Percentiles rank a stretch among this genome's conserved stretches.
phyloP scores from a whole-genome alignment of 2,113 vertebrate genomes.

The Heteronetta atricapilla region DNA sequence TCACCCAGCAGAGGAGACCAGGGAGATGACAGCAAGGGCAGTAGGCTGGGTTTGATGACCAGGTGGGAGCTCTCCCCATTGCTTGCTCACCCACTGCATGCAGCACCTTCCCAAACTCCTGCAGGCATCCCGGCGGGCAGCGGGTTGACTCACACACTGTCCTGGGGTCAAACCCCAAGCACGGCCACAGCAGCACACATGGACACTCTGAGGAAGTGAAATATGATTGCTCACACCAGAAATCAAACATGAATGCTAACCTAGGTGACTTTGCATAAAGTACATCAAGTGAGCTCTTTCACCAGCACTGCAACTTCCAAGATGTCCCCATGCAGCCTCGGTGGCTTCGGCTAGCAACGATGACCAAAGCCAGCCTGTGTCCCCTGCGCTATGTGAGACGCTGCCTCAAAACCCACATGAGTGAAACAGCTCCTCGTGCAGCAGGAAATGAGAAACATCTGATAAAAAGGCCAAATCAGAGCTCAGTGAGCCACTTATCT shows the following conservation, averaged over 20 bases:
- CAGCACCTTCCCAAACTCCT: background rate
- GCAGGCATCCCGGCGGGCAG: rapidly evolving
- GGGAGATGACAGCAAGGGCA: rapidly evolving
- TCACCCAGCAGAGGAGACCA: background rate
- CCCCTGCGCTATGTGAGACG: background rate
- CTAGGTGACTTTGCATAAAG: background rate
- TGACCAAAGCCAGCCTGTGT: background rate
- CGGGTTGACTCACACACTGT: background rate
- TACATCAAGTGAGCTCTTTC: background rate
- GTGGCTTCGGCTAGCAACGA: background rate
- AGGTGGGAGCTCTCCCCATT: background rate
- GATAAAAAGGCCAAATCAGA: background rate
- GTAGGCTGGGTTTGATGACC: background rate
- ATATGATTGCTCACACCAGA: background rate
- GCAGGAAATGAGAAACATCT: background rate
- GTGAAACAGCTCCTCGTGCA: background rate
- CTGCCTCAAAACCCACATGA: background rate
- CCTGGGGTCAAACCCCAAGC: background rate
- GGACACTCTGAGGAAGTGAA: background rate
- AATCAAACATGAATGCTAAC: background rate
- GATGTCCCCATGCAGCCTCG: background rate
- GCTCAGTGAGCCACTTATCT: background rate
- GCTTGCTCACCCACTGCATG: rapidly evolving
- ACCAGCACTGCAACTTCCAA: background rate
- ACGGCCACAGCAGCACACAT: rapidly evolving